Base-by-base conservation (phyloP, 1,140 invertebrate genomes). In the Tribolium castaneum region DNA sequence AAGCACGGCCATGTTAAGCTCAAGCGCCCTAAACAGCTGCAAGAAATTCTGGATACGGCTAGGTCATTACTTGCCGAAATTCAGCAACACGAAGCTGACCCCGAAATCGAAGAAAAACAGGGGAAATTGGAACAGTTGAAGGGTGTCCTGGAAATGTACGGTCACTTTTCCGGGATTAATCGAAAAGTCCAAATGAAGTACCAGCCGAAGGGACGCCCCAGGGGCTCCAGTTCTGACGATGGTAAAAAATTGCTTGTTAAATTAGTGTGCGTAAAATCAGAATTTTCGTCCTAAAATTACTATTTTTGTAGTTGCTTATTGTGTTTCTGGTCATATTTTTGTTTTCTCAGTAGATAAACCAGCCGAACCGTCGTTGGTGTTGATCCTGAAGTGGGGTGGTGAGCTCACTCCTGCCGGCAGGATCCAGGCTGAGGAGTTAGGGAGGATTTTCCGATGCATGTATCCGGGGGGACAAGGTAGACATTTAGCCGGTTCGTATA, bases 101-200 rank as follows among this genome's bases (percentile, higher is more conserved):
- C 95, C 0, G 98, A 98, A 87, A 93, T 99, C n/a, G 97, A 98
- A 86, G 97, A 99, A 87, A 97, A 97, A 85, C 95, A 97, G 85
- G 95, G 96, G 14, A 99, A 99, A 89, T 88, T 99, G 73, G 97
- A 99, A 85, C 99, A 99, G 87, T 90, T 99, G 0, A 99, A 99
- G 88, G 95, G 96, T 83, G 99, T 99, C 51, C 88, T 99, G 6
- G 99, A 99, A 92, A 99, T 99, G 99, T 98, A 99, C 88, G 98
- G 99, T 0, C 98, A 99, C 89, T 99, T 99, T 89, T 99, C 98
- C 49, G 99, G 99, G 12, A 99, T 99, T 80, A 99, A 99, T 91
- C 92, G 99, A 56, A 99, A 99, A 90, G 97, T 99, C 45, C 99
- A 99, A 90, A 94, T 99, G 90, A 99, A 99, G 88, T 99, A 99